These are phyloP conservation scores for Drosophila kokeensis DNA, from an alignment of 2,888 invertebrate genomes.

Conservation along the genomic window DNA sequence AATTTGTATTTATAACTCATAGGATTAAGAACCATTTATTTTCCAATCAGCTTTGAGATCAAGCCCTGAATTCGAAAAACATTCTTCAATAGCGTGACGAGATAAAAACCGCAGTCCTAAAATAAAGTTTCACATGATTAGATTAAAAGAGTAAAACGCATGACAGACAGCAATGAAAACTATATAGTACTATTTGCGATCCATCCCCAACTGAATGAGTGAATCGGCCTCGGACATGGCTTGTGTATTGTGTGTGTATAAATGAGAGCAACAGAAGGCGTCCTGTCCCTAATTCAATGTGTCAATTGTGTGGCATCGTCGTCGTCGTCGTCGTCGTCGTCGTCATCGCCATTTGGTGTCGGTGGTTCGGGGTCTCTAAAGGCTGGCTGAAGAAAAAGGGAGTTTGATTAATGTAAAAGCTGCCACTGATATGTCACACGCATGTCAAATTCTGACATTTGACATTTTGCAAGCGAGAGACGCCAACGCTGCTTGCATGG, in stretches of 20 bases:
- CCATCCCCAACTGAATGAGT: constrained; percentile 24
- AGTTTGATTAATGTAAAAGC: constrained; percentile 86
- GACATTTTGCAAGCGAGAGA: constrained; percentile 84
- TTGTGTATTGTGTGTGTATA: constrained; percentile 2
- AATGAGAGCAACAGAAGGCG: constrained; percentile 61
- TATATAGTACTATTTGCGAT: constrained; percentile 9
- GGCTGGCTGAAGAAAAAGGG: constrained; percentile 78
- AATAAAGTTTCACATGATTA: constrained; percentile 59
- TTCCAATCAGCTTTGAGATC: background rate
- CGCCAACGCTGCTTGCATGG: constrained; percentile 55
- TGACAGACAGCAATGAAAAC: constrained; percentile 29
- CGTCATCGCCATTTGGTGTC: constrained; percentile 48
- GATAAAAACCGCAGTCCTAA: constrained; percentile 43
- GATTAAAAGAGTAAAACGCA: constrained; percentile 53
- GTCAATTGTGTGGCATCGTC: constrained; percentile 71
- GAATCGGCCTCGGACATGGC: constrained; percentile 29
- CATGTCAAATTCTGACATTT: constrained; percentile 86
- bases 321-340: constrained; percentile 34
- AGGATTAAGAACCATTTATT: constrained; percentile 3
- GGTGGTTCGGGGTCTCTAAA: constrained; percentile 22
- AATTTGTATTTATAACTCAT: background rate
- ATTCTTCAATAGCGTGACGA: constrained; percentile 39
- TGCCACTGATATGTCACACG: constrained; percentile 86
- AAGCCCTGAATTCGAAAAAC: constrained; percentile 22
- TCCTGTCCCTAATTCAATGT: constrained; percentile 78